phyloP scores from a whole-genome alignment of 1,140 invertebrate genomes.

The Lamellibrachia luymesi region DNA sequence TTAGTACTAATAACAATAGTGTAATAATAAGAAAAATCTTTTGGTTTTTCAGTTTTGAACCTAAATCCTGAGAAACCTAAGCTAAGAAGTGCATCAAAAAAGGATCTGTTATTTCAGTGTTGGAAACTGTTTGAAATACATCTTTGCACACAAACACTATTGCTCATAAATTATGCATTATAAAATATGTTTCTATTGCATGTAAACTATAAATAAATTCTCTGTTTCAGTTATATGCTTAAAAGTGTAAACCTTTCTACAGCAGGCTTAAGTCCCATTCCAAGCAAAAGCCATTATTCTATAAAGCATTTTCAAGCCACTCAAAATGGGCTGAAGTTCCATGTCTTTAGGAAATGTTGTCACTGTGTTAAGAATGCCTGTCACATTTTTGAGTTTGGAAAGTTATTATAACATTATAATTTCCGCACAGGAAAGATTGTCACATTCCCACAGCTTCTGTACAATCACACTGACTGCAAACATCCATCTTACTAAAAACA shows the following conservation, averaged over 20 bases:
- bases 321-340: not conserved
- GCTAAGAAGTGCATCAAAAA: too few relatives aligned
- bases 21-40: too few relatives aligned
- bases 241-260: not conserved
- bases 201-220: too few relatives aligned
- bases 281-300: not conserved
- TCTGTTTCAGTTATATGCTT: not conserved
- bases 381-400: not conserved
- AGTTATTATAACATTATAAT: not conserved
- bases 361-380: not conserved
- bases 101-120: too few relatives aligned
- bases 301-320: not conserved
- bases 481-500: not conserved
- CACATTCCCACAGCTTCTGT: not conserved
- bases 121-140: too few relatives aligned
- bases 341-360: too few relatives aligned
- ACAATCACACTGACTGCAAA: not conserved
- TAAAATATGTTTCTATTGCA: too few relatives aligned
- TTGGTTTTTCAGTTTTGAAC: too few relatives aligned
- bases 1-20: not conserved
- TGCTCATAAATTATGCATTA: too few relatives aligned
- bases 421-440: not conserved
- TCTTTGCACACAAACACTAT: too few relatives aligned
- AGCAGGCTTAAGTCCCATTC: not conserved
- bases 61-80: too few relatives aligned